Percentiles rank a stretch among this genome's conserved stretches.
Evolutionary conservation across 2,113 vertebrate genomes (phyloP).

Genomic region (Triplophysa siluroides): DNA sequence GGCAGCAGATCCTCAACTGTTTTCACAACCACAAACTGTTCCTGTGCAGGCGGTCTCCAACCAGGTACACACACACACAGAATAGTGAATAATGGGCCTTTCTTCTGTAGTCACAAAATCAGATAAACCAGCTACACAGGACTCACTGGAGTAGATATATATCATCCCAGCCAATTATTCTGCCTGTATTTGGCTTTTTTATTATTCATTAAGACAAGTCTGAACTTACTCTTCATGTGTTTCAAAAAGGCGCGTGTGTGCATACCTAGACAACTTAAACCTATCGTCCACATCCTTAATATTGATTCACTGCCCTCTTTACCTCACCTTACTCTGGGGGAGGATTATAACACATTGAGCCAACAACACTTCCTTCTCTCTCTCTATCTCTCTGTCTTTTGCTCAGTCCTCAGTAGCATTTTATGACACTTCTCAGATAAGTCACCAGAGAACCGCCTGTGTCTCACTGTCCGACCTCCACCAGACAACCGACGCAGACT

Average conservation of each 20-base stretch:
- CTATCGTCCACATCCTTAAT: background rate
- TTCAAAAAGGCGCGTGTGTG: too few species aligned
- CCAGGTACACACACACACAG: slow-evolving; percentile 76
- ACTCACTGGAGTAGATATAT: background rate
- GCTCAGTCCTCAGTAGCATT: background rate
- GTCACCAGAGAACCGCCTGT: slow-evolving; percentile 21
- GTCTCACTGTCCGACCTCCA: slow-evolving; percentile 5
- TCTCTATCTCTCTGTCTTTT: background rate
- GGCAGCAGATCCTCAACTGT: slow-evolving; percentile 77
- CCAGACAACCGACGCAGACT: slow-evolving; percentile 12
- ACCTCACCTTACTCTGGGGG: slow-evolving; percentile 11
- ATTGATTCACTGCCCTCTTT: slow-evolving; percentile 9
- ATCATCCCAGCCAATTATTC: background rate
- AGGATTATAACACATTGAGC: slow-evolving; percentile 2
- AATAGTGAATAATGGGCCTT: background rate
- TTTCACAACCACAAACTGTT: slow-evolving; percentile 77
- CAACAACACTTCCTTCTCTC: background rate
- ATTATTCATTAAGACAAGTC: background rate
- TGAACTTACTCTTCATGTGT: too few species aligned
- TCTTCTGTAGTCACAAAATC: background rate
- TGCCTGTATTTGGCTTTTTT: background rate
- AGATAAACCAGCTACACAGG: background rate
- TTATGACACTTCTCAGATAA: slow-evolving; percentile 45
- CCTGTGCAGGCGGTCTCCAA: slow-evolving; percentile 82
- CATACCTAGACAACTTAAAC: background rate